These are phyloP conservation scores for Takifugu bimaculatus DNA, from an alignment of 2,113 vertebrate species.

Conservation along the genomic window DNA sequence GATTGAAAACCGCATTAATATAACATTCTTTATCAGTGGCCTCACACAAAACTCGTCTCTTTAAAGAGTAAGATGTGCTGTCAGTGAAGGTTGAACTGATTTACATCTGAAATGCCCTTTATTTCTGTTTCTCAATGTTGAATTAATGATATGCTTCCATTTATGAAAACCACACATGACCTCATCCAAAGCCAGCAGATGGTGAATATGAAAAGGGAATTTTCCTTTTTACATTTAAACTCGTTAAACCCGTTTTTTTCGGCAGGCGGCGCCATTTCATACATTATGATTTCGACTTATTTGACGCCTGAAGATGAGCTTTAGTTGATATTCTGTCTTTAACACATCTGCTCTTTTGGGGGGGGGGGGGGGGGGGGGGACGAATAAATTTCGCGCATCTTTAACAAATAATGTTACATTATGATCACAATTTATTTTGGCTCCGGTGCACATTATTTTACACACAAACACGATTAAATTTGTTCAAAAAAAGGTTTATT, in stretches of 20 bases:
- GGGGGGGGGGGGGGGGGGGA: too few relatives aligned
- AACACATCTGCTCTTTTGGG: too few relatives aligned
- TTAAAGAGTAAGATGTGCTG: too few relatives aligned
- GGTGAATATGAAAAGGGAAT: conserved; percentile 17
- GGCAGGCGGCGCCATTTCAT: conserved; percentile 23
- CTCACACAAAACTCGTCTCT: too few relatives aligned
- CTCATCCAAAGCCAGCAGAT: conserved; percentile 29
- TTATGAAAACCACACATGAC: conserved; percentile 37
- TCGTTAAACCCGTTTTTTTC: not conserved
- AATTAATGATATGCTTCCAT: conserved; percentile 49
- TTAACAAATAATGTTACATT: too few relatives aligned
- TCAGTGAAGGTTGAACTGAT: not conserved
- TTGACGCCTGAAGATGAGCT: not conserved
- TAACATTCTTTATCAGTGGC: not conserved
- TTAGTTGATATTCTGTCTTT: too few relatives aligned
- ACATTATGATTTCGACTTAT: not conserved
- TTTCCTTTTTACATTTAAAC: conserved; percentile 5
- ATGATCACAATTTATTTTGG: not conserved
- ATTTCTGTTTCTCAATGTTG: conserved; percentile 18
- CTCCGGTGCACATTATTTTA: too few relatives aligned
- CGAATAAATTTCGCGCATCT: too few relatives aligned
- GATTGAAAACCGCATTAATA: not conserved
- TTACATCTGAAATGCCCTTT: conserved; percentile 10
- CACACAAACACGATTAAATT: not conserved
- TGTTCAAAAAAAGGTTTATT: conserved; percentile 50